A percentile compares a stretch with the other conserved stretches of the same genome.
Evolutionary conservation across 2,797 vertebrate species (phyloP).

Genomic region (Rhinoraja longicauda): DNA sequence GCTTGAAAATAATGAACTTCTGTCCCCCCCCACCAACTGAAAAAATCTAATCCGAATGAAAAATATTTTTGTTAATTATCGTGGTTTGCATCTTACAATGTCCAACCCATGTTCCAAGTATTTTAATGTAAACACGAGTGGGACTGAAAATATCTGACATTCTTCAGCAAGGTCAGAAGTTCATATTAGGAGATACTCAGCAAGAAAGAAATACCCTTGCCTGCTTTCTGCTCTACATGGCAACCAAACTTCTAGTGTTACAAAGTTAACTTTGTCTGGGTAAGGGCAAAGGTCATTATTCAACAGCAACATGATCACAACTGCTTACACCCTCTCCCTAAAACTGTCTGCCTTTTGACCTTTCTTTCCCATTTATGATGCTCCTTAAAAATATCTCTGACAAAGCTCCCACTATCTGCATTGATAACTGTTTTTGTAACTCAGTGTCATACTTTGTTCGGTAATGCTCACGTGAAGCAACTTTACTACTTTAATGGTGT

Average conservation of each 20-base stretch:
- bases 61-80: neutral
- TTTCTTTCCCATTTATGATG: too few species aligned
- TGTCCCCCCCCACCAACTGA: neutral
- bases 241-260: conserved; percentile 50
- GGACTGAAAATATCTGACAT: conserved; percentile 47
- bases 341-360: too few species aligned
- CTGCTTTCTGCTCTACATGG: conserved; percentile 42
- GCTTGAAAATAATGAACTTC: neutral
- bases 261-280: conserved; percentile 44
- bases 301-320: conserved; percentile 46
- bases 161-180: conserved; percentile 52
- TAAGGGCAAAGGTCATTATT: conserved; percentile 48
- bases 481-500: too few species aligned
- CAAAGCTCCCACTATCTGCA: too few species aligned
- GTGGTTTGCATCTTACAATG: neutral
- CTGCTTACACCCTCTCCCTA: neutral
- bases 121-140: conserved; percentile 2
- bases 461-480: too few species aligned
- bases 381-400: too few species aligned
- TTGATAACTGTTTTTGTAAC: too few species aligned
- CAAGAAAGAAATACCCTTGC: conserved; percentile 47
- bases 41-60: neutral
- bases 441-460: too few species aligned
- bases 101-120: neutral
- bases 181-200: conserved; percentile 48